Conservation (phyloP, 2,888 invertebrate species). For the Pterostichus madidus region DNA sequence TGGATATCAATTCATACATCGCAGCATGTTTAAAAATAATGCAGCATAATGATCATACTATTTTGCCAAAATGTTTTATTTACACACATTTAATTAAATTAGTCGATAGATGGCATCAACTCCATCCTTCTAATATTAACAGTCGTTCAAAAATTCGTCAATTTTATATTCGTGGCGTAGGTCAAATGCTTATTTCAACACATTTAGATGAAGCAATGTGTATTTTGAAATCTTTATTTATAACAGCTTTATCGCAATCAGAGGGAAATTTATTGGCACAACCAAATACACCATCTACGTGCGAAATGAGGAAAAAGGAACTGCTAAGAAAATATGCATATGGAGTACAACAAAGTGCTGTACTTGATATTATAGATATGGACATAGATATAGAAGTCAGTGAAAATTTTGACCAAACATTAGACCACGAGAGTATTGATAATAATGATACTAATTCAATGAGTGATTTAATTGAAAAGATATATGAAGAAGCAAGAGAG, state of each 20-base stretch:
- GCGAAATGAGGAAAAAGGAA: not conserved
- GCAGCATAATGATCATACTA: not conserved
- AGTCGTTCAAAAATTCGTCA: not conserved
- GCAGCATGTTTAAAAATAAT: not conserved
- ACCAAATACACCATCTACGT: not conserved
- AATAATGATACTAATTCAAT: not conserved
- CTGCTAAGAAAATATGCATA: not conserved
- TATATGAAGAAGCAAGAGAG: not conserved
- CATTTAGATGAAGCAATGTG: conserved; percentile 13
- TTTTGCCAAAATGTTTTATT: conserved; percentile 58
- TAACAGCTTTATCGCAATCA: not conserved
- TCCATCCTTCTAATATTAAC: conserved; percentile 16
- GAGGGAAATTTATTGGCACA: not conserved
- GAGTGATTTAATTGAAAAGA: not conserved
- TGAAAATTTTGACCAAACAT: no score
- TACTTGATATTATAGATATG: not conserved
- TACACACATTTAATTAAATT: conserved; percentile 1
- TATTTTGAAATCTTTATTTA: conserved; percentile 18
- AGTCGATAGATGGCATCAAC: not conserved
- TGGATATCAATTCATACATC: not conserved
- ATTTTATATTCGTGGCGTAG: conserved; percentile 19
- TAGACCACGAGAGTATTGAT: no score
- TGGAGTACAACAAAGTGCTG: conserved; percentile 9
- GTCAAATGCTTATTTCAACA: not conserved
- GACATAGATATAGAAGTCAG: not conserved